Conservation (phyloP, 2,113 vertebrate genomes). For the Oncorhynchus kisutch region DNA sequence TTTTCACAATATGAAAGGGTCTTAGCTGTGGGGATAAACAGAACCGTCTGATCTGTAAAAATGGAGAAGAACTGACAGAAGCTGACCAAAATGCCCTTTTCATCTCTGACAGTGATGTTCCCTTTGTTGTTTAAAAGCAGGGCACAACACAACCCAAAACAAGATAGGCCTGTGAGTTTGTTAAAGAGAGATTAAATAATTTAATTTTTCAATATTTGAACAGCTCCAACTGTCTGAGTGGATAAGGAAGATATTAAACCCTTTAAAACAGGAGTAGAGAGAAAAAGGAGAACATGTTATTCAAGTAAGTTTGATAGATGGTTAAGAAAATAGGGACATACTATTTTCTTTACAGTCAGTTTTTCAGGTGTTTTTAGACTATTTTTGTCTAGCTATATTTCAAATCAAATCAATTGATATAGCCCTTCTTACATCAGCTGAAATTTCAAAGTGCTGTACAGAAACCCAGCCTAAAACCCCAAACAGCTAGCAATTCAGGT, state of each 20-base stretch:
- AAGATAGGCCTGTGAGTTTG: neutral
- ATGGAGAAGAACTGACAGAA: neutral
- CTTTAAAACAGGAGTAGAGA: neutral
- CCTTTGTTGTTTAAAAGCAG: slow-evolving; percentile 23
- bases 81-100: neutral
- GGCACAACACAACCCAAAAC: neutral
- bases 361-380: neutral
- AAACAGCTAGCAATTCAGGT: too few species aligned
- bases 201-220: slow-evolving; percentile 1
- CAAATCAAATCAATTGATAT: too few species aligned
- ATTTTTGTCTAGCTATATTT: neutral
- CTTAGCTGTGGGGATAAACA: neutral
- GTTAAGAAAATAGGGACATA: neutral
- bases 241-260: neutral
- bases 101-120: neutral
- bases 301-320: neutral
- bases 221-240: neutral
- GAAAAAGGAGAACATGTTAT: neutral
- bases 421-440: too few species aligned
- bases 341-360: neutral
- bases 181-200: neutral
- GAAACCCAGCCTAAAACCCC: too few species aligned
- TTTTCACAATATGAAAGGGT: slow-evolving; percentile 1
- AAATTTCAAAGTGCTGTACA: too few species aligned
- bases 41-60: neutral